Conservation (phyloP, 2,888 invertebrate genomes). For the Lochmaea crataegi region DNA sequence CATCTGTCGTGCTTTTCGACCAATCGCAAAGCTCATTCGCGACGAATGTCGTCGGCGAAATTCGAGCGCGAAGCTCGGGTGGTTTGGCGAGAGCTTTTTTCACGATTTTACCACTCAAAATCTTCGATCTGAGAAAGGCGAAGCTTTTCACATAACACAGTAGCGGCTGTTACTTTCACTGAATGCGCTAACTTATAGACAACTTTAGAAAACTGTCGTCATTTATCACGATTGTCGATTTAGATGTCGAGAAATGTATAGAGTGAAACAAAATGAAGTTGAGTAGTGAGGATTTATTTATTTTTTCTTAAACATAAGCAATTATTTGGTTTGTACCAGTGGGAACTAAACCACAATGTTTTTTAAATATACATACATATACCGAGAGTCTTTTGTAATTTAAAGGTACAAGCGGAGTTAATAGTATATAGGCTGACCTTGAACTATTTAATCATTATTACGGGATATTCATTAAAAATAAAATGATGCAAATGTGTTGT, state of each 20-base stretch:
- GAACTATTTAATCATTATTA: no score
- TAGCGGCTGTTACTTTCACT: neutral
- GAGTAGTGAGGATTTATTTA: no score
- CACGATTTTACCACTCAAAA: conserved; percentile 39
- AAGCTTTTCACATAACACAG: conserved; percentile 4
- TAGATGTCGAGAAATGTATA: neutral
- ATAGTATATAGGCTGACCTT: no score
- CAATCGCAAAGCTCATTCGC: conserved; percentile 58
- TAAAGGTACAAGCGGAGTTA: no score
- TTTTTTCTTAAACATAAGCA: no score
- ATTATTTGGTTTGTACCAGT: no score
- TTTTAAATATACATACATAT: no score
- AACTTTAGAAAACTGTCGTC: neutral
- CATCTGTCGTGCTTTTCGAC: conserved; percentile 64
- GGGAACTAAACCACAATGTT: no score
- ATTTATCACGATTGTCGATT: neutral
- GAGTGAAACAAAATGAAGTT: neutral
- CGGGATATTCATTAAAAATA: no score
- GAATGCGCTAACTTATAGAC: neutral
- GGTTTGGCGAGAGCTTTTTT: conserved; percentile 41
- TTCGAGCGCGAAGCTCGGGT: conserved; percentile 36
- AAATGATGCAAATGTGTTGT: no score
- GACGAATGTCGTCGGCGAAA: conserved; percentile 47
- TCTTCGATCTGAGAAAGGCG: conserved; percentile 21
- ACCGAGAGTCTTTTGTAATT: no score